Percentiles rank a stretch among this genome's conserved stretches.
phyloP scores from a whole-genome alignment of 2,888 invertebrate genomes.

The Lycophotia porphyrea region DNA sequence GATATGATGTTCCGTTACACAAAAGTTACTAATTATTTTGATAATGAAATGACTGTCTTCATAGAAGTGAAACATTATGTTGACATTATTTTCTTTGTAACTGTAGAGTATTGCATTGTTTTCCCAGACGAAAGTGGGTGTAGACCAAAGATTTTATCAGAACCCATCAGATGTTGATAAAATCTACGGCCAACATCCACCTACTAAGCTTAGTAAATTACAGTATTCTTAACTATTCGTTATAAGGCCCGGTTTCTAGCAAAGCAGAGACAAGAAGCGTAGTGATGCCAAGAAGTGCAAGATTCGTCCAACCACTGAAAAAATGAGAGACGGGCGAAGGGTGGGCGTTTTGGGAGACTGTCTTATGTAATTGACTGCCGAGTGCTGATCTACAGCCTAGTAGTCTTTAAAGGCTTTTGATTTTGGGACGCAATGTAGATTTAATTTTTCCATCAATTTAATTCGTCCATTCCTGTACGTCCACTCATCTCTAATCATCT shows the following conservation, averaged over 20 bases:
- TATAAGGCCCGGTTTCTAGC: neutral
- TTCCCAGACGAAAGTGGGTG: conserved; percentile 4
- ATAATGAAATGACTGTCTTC: neutral
- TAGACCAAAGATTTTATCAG: conserved; percentile 9
- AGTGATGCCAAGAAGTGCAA: neutral
- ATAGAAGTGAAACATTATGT: neutral
- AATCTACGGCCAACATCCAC: conserved; percentile 1
- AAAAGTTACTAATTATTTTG: conserved; percentile 8
- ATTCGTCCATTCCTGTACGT: neutral
- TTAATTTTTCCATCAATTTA: neutral
- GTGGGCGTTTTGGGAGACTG: neutral
- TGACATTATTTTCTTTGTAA: conserved; percentile 2
- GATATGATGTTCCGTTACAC: conserved; percentile 7
- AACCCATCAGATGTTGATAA: conserved; percentile 9
- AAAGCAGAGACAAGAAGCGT: neutral
- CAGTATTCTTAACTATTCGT: conserved; percentile 7
- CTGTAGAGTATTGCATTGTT: neutral
- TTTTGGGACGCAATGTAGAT: neutral
- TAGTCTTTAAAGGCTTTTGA: neutral
- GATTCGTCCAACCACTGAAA: neutral
- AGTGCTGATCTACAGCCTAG: neutral
- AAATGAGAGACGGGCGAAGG: neutral
- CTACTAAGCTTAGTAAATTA: neutral
- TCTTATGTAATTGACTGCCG: too few species aligned
- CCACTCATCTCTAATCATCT: neutral